These are phyloP conservation scores for Polietes domitor DNA, from an alignment of 2,888 invertebrate genomes.

Conservation along the genomic window DNA sequence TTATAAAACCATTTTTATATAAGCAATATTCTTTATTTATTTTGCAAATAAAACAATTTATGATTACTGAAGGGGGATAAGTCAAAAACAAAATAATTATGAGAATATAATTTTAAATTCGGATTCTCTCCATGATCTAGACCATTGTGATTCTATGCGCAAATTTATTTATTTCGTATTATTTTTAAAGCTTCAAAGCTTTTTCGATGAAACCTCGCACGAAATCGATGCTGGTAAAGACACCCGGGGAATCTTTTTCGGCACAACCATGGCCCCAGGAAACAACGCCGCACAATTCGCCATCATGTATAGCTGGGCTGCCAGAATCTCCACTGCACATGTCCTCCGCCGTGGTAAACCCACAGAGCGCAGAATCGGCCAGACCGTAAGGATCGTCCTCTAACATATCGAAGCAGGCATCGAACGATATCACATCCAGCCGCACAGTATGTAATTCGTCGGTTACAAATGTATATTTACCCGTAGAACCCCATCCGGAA, in stretches of 20 bases:
- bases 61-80: too few species aligned
- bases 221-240: slow-evolving; percentile 83
- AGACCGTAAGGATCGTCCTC: background rate
- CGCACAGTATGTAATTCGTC: slow-evolving; percentile 72
- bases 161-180: too few species aligned
- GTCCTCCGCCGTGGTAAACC: slow-evolving; percentile 72
- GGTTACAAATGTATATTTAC: slow-evolving; percentile 67
- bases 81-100: too few species aligned
- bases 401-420: slow-evolving; percentile 67
- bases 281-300: slow-evolving; percentile 84
- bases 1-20: too few species aligned
- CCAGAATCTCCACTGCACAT: slow-evolving; percentile 78
- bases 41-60: too few species aligned
- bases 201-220: background rate
- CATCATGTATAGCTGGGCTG: slow-evolving; percentile 75
- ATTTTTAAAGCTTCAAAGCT: background rate
- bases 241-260: slow-evolving; percentile 86
- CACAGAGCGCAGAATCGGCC: slow-evolving; percentile 75
- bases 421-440: slow-evolving; percentile 70
- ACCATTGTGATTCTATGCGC: too few species aligned
- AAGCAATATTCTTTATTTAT: too few species aligned
- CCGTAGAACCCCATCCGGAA: background rate
- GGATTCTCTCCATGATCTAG: too few species aligned
- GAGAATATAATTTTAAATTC: too few species aligned
- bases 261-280: slow-evolving; percentile 81